These are phyloP conservation scores for Cerceris rybyensis DNA, from an alignment of 2,888 invertebrate genomes.

Conservation along the genomic window DNA sequence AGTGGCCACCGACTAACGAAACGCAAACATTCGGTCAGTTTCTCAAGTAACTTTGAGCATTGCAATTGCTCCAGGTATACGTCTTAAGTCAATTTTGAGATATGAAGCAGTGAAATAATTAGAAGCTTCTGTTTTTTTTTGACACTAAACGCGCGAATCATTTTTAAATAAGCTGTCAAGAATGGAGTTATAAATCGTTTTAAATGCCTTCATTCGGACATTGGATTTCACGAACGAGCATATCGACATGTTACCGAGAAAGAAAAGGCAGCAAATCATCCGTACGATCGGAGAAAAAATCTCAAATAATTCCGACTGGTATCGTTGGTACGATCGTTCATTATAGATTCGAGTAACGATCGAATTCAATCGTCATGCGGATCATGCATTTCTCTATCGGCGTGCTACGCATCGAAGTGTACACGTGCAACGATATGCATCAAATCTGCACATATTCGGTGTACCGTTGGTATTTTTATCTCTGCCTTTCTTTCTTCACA, in stretches of 20 bases:
- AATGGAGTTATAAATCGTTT: too few relatives aligned
- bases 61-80: too few relatives aligned
- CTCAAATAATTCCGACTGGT: constrained; percentile 13
- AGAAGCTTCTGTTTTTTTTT: too few relatives aligned
- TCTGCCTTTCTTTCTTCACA: background rate
- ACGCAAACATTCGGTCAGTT: too few relatives aligned
- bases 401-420: constrained; percentile 51
- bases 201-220: background rate
- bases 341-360: constrained; percentile 48
- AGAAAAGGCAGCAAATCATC: background rate
- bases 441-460: constrained; percentile 8
- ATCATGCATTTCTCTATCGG: constrained; percentile 37
- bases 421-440: constrained; percentile 35
- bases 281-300: constrained; percentile 3
- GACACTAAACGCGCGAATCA: too few relatives aligned
- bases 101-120: too few relatives aligned
- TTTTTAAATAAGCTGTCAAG: too few relatives aligned
- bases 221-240: background rate
- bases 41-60: too few relatives aligned
- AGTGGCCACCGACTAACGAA: too few relatives aligned
- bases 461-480: constrained; percentile 13
- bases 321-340: constrained; percentile 28
- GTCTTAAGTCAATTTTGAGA: too few relatives aligned
- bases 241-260: background rate
- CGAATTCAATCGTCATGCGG: constrained; percentile 49